phyloP scores from a whole-genome alignment of 2,113 vertebrate genomes.

The Megalops atlanticus region DNA sequence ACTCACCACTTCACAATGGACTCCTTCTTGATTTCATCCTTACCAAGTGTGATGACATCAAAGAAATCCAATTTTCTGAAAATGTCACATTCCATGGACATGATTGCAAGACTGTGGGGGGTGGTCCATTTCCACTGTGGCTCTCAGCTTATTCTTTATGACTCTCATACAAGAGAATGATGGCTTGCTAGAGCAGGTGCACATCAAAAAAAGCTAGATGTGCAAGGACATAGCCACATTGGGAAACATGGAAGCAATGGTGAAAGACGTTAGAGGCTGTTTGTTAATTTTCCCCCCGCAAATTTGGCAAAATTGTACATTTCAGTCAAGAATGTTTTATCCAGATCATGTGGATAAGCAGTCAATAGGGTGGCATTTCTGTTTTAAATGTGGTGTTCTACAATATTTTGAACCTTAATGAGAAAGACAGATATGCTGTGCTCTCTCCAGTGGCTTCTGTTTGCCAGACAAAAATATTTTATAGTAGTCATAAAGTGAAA shows the following conservation, averaged over 20 bases:
- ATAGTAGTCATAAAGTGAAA: no score
- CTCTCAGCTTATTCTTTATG: neutral
- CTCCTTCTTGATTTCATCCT: neutral
- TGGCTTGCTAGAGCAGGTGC: neutral
- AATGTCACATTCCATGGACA: neutral
- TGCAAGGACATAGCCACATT: neutral
- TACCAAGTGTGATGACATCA: neutral
- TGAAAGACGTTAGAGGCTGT: neutral
- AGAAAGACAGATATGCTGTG: neutral
- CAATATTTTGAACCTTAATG: constrained; percentile 1
- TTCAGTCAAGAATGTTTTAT: constrained; percentile 10
- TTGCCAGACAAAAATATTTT: no score
- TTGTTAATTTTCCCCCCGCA: neutral
- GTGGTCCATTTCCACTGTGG: neutral
- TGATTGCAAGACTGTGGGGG: neutral
- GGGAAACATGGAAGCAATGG: neutral
- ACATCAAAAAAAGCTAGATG: neutral
- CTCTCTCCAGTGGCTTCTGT: neutral
- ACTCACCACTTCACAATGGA: neutral
- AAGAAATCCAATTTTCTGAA: constrained; percentile 4
- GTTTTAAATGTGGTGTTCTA: neutral
- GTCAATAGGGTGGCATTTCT: neutral
- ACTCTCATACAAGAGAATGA: neutral
- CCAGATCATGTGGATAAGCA: neutral
- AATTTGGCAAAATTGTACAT: neutral